Evolutionary conservation across 2,888 invertebrate genomes (phyloP).

Genomic region (Rapana venosa): DNA sequence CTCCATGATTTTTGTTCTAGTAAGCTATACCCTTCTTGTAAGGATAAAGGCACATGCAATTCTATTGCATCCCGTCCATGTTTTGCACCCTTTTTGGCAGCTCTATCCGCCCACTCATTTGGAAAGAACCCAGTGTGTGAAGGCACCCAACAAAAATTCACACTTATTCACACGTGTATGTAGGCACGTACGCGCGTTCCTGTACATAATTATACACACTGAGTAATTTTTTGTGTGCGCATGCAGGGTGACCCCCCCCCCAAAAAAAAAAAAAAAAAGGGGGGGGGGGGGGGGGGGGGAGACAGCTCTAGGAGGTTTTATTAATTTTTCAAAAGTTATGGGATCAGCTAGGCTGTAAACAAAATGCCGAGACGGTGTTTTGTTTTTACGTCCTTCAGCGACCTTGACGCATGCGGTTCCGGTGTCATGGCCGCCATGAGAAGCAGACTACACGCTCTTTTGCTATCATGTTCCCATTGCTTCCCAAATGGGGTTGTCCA

Average conservation of each 20-base stretch:
- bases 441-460: slow-evolving; percentile 55
- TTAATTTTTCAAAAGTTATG: background rate
- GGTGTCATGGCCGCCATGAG: slow-evolving; percentile 52
- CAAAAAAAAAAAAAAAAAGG: background rate
- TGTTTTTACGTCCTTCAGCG: background rate
- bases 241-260: background rate
- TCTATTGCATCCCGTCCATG: too few relatives aligned
- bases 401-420: slow-evolving; percentile 39
- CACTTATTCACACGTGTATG: too few relatives aligned
- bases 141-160: too few relatives aligned
- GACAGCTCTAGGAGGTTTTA: background rate
- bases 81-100: too few relatives aligned
- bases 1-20: too few relatives aligned
- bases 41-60: too few relatives aligned
- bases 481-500: background rate
- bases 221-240: background rate
- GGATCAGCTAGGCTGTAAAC: background rate
- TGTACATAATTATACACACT: background rate
- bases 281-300: background rate
- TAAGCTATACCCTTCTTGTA: too few relatives aligned
- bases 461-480: slow-evolving; percentile 38
- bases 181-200: background rate
- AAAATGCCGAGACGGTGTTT: background rate
- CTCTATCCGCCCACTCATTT: too few relatives aligned
- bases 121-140: too few relatives aligned